Percentiles rank a stretch among this genome's conserved stretches.
Conservation (phyloP, 2,888 invertebrate genomes). For the Seladonia tumulorum region DNA sequence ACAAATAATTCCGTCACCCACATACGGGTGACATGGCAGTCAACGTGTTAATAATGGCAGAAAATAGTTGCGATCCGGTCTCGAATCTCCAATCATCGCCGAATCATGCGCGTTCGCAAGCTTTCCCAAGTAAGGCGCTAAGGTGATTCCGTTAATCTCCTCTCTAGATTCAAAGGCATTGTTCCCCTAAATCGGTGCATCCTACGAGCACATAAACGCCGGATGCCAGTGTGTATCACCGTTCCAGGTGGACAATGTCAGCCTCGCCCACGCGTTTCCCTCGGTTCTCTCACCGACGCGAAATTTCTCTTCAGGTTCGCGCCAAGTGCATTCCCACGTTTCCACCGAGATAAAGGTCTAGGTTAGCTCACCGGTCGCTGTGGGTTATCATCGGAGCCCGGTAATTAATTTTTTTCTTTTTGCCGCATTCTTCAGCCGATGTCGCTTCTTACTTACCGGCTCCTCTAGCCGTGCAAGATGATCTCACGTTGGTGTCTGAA, state of each 20-base stretch:
- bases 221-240: constrained; percentile 22
- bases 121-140: neutral
- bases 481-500: too few species aligned
- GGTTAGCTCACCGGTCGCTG: neutral
- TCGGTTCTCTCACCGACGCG: neutral
- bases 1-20: too few species aligned
- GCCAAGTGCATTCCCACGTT: constrained; percentile 9
- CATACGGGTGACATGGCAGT: too few species aligned
- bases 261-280: constrained; percentile 37
- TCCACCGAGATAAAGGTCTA: constrained; percentile 8
- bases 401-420: neutral
- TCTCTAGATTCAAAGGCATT: neutral
- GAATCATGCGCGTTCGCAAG: neutral
- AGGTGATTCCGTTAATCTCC: neutral
- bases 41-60: too few species aligned
- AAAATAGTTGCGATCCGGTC: neutral
- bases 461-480: too few species aligned
- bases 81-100: neutral
- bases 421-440: neutral
- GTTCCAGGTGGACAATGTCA: constrained; percentile 38
- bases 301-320: neutral
- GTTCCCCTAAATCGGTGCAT: neutral
- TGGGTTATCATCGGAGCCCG: neutral
- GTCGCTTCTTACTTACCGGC: too few species aligned
- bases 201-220: neutral